Base-by-base conservation (phyloP, 2,113 vertebrate genomes). In the Colossoma macropomum region DNA sequence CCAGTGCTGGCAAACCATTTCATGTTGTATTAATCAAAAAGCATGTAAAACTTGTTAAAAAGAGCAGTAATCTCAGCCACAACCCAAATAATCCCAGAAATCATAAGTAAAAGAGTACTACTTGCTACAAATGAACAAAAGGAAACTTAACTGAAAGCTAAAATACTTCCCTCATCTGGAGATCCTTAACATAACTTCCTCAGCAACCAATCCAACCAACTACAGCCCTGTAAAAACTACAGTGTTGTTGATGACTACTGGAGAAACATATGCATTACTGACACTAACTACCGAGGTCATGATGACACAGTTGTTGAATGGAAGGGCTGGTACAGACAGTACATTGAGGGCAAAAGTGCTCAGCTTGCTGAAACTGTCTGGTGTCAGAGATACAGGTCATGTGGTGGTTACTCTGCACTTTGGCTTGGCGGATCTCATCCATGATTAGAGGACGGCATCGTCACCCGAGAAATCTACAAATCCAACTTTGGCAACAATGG, bases 301-400 rank as follows among this genome's bases (percentile, higher is more conserved):
- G 82, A 84, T 52, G 82, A 84, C 60, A 19, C 68, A 12, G 8
- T 0, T 0, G n/a, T 59, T 65, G 68, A 73, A 25, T 84, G 82
- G 82, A 0, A 66, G 1, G 82, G 76, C 45, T 84, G 82, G 82
- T 75, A 84, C 45, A 69, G 82, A 0, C 9, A 79, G 56, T 73
- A 41, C 2, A 41, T 84, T 38, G 23, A 79, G 48, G 82, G 69
- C 5, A 21, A 30, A 16, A 34, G 27, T 52, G 82, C 82, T 23
- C 68, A 83, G 68, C 71, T 83, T 21, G 27, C 82, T 3, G 75
- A 83, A 25, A n/a, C n/a, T n/a, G n/a, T n/a, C 15, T 83, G 81
- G 81, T 77, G 81, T 70, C 65, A 45, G 66, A 34, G 4, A 5
- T 27, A 11, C 1, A 71, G 70, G 63, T 45, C 81, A 28, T 83